Base-by-base conservation (phyloP, 2,888 invertebrate species). In the Lithosia quadra region DNA sequence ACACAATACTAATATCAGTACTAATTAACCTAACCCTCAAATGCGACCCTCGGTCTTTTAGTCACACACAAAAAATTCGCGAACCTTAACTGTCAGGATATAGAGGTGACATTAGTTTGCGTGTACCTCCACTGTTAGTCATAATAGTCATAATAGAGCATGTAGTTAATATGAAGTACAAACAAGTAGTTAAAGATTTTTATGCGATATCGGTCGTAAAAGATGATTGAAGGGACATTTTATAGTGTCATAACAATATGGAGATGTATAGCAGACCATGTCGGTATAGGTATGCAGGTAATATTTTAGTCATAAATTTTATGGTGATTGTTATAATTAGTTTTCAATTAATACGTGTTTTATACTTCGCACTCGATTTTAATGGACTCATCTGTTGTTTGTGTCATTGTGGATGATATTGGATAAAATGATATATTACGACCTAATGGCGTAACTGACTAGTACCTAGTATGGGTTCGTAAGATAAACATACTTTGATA, bases 101-200 rank as follows among this genome's bases (percentile, higher is more conserved):
- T 83, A 84, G 71, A 72, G 79, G 71, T 69, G 67, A 81, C 71
- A 80, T 84, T 83, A 81, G 71, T 63, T 73, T 53, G 75, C 71
- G 56, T 81, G 80, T 75, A 63, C 7, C 60, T 61, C 65, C 62
- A 77, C 66, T 78, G 71, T 75, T 73, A 74, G 74, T 75, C 36
- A 76, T 76, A 82, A 80, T 73, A 74, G 74, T 75, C 36, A 76
- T 76, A 82, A 80, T 74, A 73, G 78, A 64, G 69, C 68, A 68
- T 71, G 86, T 86, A 90, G 91, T 94, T 94, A 95, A 94, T 94
- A 94, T 91, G 84, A 90, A 86, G 85, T 85, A 90, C 92, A 94
- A 95, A 95, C 91, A 95, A 92, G 93, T 85, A 90, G 90, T 94
- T 94, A 94, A 95, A 94, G 91, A 94, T 93, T 94, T 95, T 94